Conservation (phyloP, 2,888 invertebrate genomes). For the Ctena decussata region DNA sequence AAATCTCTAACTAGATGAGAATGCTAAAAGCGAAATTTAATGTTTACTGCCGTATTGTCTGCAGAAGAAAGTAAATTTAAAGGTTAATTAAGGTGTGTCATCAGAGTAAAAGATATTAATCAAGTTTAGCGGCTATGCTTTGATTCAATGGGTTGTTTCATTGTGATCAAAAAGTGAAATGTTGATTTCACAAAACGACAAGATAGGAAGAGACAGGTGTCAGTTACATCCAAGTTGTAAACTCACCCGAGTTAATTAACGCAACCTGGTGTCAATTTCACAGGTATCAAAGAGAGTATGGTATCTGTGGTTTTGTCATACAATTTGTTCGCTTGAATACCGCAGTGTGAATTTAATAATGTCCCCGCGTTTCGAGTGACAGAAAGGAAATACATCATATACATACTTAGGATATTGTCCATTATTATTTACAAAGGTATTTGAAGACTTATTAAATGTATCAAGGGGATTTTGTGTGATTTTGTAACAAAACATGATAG, state of each 20-base stretch:
- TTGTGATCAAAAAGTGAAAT: neutral
- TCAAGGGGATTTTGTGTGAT: too few species aligned
- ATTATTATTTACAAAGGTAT: neutral
- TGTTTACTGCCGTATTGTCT: too few species aligned
- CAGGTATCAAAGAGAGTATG: neutral
- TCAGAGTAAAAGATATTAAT: neutral
- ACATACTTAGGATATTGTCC: too few species aligned
- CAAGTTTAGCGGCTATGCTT: neutral
- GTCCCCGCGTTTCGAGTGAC: neutral
- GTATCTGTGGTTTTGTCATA: neutral
- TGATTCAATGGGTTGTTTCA: neutral
- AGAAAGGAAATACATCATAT: too few species aligned
- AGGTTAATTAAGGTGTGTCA: constrained; percentile 1
- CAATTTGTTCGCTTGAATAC: neutral
- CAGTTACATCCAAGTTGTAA: neutral
- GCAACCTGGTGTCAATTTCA: constrained; percentile 6
- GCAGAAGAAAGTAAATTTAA: neutral
- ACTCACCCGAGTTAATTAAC: constrained; percentile 16
- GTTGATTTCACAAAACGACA: neutral
- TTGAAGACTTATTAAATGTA: too few species aligned
- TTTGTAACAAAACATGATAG: too few species aligned
- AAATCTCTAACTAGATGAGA: too few species aligned
- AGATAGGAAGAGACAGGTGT: constrained; percentile 1
- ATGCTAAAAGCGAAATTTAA: too few species aligned
- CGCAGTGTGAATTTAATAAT: neutral